Base-by-base conservation (phyloP, 2,888 invertebrate genomes). In the Drosophila fungiperda region DNA sequence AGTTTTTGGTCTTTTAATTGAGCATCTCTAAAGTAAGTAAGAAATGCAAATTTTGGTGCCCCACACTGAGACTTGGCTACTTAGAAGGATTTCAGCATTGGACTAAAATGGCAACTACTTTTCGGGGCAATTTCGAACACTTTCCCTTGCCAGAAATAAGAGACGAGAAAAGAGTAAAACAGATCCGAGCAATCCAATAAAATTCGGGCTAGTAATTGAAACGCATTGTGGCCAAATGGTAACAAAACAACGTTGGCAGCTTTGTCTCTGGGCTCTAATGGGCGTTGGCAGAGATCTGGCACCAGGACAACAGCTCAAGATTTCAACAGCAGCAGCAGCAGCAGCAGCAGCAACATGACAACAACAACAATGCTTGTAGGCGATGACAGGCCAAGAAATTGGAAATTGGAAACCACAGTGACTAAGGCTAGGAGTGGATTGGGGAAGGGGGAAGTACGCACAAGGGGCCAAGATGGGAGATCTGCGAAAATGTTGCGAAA, bases 371-470 rank as follows among this genome's bases (percentile, higher is more conserved):
- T 29, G 38, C 26, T 55, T 85, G 82, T 89, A 89, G 85, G 89
- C 90, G 89, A 89, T 80, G 86, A 89, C 90, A 89, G 78, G 68
- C 64, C 68, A 64, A 66, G 80, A 82, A 89, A 83, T 80, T 72
- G 64, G 72, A 73, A 65, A 71, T 66, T 59, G 62, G 68, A 73
- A 65, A 63, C 74, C 70, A 73, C 58, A 62, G 59, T 40, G 29
- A 40, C 32, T 26, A 35, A 7, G 11, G 6, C 29, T 6, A 6
- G 32, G 26, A 5, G 33, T 8, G n/a, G 15, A 20, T 15, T n/a
- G 35, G 49, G 26, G n/a, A 15, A 45, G 36, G 1, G 45, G 9
- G 20, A 15, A 36, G 33, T 72, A 72, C 78, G 78, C 78, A 78
- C 68, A 59, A 64, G 73, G 52, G 78, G 78, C 60, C 57, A 67